A percentile compares a stretch with the other conserved stretches of the same genome.
phyloP scores from a whole-genome alignment of 2,113 vertebrate genomes.

The Aramus guarauna region DNA sequence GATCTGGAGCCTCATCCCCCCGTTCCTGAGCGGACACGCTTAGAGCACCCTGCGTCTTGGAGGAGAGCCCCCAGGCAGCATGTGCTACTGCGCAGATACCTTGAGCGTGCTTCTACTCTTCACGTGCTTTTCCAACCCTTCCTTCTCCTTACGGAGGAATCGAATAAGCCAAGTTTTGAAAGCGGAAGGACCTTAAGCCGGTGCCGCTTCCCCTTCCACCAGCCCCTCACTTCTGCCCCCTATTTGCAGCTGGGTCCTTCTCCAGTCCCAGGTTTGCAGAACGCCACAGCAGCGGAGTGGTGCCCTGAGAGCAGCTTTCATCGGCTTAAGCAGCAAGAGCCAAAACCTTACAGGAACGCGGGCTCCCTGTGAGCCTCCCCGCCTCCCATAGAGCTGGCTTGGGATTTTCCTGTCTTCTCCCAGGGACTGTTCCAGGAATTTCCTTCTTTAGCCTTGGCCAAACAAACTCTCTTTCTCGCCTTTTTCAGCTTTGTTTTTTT shows the following conservation, averaged over 20 bases:
- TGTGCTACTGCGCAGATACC: background rate
- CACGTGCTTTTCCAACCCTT: background rate
- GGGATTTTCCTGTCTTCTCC: background rate
- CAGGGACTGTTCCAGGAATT: background rate
- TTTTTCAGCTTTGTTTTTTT: background rate
- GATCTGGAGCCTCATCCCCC: background rate
- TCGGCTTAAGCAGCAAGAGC: background rate
- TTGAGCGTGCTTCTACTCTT: background rate
- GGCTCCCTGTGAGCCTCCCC: background rate
- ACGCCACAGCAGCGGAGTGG: background rate
- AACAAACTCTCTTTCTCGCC: background rate
- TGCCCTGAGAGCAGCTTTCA: background rate
- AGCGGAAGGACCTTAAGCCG: background rate
- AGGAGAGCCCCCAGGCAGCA: background rate
- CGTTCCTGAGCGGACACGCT: background rate
- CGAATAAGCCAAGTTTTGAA: background rate
- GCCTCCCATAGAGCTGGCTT: background rate
- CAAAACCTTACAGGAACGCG: background rate
- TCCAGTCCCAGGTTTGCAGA: fast-evolving
- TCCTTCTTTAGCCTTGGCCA: background rate
- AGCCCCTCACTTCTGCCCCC: background rate
- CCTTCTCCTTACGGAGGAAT: background rate
- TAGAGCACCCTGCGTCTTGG: background rate
- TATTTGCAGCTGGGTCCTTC: background rate
- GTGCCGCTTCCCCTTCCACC: background rate